Evolutionary conservation across 2,113 vertebrate species (phyloP).

Genomic region (Pogonocichla stellata): DNA sequence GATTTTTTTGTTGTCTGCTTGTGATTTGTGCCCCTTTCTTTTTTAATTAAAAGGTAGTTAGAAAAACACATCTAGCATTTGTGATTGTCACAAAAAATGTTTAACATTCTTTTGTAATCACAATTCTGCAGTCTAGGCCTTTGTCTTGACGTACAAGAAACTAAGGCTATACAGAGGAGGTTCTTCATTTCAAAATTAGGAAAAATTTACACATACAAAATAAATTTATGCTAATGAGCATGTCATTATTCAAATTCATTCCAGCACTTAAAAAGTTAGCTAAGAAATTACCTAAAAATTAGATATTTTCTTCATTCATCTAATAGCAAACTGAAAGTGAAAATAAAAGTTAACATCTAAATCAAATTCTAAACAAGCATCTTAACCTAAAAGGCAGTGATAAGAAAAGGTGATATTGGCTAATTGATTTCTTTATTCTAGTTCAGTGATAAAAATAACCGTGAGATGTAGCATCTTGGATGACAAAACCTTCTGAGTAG

Average conservation of each 20-base stretch:
- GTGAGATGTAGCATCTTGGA: background rate
- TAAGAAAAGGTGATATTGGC: background rate
- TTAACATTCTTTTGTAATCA: background rate
- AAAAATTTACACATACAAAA: background rate
- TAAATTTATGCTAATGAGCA: background rate
- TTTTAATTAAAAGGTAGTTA: background rate
- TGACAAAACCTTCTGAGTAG: background rate
- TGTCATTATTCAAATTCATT: slow-evolving; percentile 3
- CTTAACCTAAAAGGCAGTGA: background rate
- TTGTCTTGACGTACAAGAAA: background rate
- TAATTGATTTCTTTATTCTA: background rate
- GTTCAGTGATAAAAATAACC: background rate
- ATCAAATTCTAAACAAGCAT: background rate
- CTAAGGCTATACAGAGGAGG: background rate
- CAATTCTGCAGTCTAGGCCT: background rate
- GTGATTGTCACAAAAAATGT: background rate
- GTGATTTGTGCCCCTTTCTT: background rate
- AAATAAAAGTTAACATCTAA: slow-evolving; percentile 32
- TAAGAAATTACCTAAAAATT: slow-evolving; percentile 28
- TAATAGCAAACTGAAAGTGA: slow-evolving; percentile 50
- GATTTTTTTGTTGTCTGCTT: background rate
- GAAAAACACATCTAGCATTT: background rate
- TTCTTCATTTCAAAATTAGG: background rate
- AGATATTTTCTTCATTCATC: slow-evolving; percentile 39
- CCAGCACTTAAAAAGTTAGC: background rate